Evolutionary conservation across 2,797 vertebrate genomes (phyloP).

Genomic region (Meriones psammophilus): DNA sequence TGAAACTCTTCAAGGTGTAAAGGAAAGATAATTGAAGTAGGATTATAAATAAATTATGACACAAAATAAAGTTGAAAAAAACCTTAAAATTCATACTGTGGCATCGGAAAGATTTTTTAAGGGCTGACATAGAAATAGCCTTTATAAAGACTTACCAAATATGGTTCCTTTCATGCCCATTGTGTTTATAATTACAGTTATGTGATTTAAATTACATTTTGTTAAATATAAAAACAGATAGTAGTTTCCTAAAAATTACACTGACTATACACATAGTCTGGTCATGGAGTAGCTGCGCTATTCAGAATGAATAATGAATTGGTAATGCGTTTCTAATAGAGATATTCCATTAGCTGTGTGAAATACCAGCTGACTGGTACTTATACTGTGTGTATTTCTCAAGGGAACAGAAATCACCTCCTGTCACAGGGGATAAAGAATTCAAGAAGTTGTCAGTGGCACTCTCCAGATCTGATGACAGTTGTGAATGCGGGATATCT

Average conservation of each 20-base stretch:
- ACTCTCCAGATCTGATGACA: constrained; percentile 3
- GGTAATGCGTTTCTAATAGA: constrained; percentile 58
- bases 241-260: constrained; percentile 20
- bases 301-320: constrained; percentile 66
- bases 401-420: constrained; percentile 49
- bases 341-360: constrained; percentile 36
- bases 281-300: background rate
- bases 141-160: background rate
- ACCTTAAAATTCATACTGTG: background rate
- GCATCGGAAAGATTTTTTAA: background rate
- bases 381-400: constrained; percentile 48
- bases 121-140: background rate
- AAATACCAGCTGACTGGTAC: constrained; percentile 50
- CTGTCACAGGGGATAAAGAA: constrained; percentile 45
- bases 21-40: background rate
- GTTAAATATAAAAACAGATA: constrained; percentile 2
- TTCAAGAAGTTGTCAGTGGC: constrained; percentile 40
- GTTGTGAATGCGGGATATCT: background rate
- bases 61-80: background rate
- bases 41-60: constrained; percentile 20
- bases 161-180: background rate
- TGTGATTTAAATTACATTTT: constrained; percentile 34
- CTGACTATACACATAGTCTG: constrained; percentile 59
- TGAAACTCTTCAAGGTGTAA: background rate
- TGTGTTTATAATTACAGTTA: background rate